Conservation (phyloP, 2,113 vertebrate species). For the Setophaga petechia region DNA sequence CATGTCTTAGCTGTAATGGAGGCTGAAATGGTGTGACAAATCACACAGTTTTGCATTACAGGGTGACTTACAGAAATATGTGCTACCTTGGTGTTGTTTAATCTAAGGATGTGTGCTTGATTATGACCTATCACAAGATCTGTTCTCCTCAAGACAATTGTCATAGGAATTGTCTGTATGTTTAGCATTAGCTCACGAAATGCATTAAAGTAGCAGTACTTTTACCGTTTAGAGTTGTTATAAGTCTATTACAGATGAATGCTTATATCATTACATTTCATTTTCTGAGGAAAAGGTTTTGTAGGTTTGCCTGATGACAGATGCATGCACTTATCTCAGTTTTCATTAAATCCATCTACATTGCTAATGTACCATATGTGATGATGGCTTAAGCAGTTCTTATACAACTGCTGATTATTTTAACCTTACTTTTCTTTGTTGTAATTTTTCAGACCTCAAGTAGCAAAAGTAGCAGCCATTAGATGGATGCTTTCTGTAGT, state of each 20-base stretch:
- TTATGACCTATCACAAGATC: conserved; percentile 67
- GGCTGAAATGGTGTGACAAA: conserved; percentile 47
- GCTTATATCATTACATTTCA: not conserved
- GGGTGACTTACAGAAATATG: conserved; percentile 67
- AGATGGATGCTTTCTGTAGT: not conserved
- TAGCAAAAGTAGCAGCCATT: not conserved
- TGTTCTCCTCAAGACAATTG: conserved; percentile 45
- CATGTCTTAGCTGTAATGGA: conserved; percentile 26
- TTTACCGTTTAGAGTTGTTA: not conserved
- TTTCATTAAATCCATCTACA: not conserved
- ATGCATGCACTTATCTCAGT: not conserved
- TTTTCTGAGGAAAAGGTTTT: conserved; percentile 16
- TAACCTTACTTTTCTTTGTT: conserved; percentile 6
- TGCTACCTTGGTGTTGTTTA: conserved; percentile 65
- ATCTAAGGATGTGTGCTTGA: conserved; percentile 62
- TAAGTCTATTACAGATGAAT: not conserved
- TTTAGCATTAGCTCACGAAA: conserved; percentile 60
- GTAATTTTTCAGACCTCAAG: conserved; percentile 14
- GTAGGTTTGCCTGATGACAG: not conserved
- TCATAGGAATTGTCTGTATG: not conserved
- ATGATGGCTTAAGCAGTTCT: not conserved
- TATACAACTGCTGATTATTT: not conserved
- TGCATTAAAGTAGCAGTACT: not conserved
- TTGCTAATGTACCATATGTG: not conserved
- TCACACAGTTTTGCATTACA: conserved; percentile 69